These are phyloP conservation scores for Drosophila nr. fundita DNA, from an alignment of 2,888 invertebrate species.

Conservation along the genomic window DNA sequence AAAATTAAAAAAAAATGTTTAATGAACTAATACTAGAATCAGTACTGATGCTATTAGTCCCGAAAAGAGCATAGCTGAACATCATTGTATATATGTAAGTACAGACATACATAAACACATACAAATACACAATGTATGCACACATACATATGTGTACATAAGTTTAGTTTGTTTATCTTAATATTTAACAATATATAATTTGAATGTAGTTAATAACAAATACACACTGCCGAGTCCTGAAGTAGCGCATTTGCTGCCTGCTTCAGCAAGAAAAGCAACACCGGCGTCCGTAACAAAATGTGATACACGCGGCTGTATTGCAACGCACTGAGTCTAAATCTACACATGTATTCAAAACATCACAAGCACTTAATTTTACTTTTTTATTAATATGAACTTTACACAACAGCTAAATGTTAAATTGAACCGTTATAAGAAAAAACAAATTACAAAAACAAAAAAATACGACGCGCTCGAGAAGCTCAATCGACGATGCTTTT, in stretches of 20 bases:
- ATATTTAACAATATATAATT: background rate
- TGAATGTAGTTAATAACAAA: background rate
- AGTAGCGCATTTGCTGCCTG: background rate
- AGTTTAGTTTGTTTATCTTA: too few species aligned
- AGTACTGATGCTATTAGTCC: too few species aligned
- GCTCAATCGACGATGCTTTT: background rate
- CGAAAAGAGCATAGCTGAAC: too few species aligned
- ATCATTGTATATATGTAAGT: too few species aligned
- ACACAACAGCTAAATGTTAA: conserved; percentile 1
- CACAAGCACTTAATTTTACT: background rate
- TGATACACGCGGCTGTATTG: background rate
- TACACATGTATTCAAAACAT: background rate
- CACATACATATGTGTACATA: too few species aligned
- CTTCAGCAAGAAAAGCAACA: too few species aligned
- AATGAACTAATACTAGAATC: too few species aligned
- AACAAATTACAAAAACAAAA: background rate
- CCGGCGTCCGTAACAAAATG: background rate
- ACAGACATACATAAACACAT: too few species aligned
- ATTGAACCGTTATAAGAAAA: background rate
- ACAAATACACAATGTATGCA: too few species aligned
- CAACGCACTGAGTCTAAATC: background rate
- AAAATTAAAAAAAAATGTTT: too few species aligned
- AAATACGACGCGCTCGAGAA: background rate
- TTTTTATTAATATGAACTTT: background rate
- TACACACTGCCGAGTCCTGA: conserved; percentile 1